Percentiles rank a stretch among this genome's conserved stretches.
These are phyloP conservation scores for Tolypeutes matacus DNA, from an alignment of 2,797 vertebrate species.

Conservation along the genomic window DNA sequence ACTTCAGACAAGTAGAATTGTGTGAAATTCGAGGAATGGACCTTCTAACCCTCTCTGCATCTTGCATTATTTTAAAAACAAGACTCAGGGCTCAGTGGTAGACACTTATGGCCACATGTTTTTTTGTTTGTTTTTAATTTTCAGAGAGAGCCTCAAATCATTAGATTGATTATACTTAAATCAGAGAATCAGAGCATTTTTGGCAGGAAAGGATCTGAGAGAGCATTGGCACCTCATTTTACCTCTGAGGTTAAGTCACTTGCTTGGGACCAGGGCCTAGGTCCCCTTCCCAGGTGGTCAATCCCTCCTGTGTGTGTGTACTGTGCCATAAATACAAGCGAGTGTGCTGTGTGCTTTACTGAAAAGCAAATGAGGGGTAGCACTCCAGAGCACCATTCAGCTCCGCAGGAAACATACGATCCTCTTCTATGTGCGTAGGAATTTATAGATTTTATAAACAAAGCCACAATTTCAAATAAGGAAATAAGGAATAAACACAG, in stretches of 20 bases:
- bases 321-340: not conserved
- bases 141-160: constrained; percentile 33
- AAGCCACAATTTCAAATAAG: constrained; percentile 66
- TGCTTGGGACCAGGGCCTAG: not conserved
- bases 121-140: not conserved
- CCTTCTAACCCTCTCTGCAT: not conserved
- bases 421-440: constrained; percentile 43
- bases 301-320: not conserved
- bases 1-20: not conserved
- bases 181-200: not conserved
- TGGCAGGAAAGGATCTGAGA: not conserved
- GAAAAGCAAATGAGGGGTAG: not conserved
- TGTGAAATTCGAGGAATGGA: not conserved
- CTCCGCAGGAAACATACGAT: not conserved
- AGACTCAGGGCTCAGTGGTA: not conserved
- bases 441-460: constrained; percentile 57
- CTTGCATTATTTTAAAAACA: not conserved
- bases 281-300: not conserved
- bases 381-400: not conserved
- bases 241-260: not conserved
- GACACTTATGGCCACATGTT: not conserved
- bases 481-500: constrained; percentile 42
- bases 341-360: not conserved
- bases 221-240: not conserved
- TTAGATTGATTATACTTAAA: not conserved